Percentiles rank a stretch among this genome's conserved stretches.
These are phyloP conservation scores for Donacobius atricapilla DNA, from an alignment of 2,113 vertebrate species.

Conservation along the genomic window DNA sequence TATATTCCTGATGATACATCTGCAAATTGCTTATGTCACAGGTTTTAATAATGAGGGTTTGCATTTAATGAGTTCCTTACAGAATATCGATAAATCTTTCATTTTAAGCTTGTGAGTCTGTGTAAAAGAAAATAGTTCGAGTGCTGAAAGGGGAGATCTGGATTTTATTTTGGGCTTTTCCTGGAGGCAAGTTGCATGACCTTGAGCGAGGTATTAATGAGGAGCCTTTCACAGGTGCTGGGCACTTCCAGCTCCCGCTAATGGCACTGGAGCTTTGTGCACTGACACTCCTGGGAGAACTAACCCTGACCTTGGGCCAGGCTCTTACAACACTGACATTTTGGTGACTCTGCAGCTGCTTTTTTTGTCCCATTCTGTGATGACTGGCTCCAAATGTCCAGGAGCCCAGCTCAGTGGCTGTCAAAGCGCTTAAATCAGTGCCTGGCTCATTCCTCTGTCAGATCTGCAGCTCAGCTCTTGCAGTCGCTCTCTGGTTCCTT, in stretches of 20 bases:
- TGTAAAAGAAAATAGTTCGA: neutral
- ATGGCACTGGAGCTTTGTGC: neutral
- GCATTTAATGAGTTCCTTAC: neutral
- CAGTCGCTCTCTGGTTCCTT: neutral
- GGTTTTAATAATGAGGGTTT: neutral
- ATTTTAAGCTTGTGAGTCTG: neutral
- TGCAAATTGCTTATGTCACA: constrained; percentile 23
- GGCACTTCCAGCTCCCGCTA: neutral
- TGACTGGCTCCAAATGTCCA: neutral
- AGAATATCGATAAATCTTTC: neutral
- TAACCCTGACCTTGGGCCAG: neutral
- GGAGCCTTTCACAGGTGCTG: constrained; percentile 12
- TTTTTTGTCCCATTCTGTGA: neutral
- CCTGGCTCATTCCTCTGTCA: neutral
- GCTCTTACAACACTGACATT: constrained; percentile 9
- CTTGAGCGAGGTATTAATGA: constrained; percentile 25
- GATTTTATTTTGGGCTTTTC: neutral
- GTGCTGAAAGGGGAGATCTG: neutral
- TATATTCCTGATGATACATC: neutral
- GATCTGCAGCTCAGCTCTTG: neutral
- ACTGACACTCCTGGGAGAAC: neutral
- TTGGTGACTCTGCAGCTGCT: constrained; percentile 9
- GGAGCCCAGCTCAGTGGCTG: neutral
- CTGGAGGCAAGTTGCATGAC: neutral
- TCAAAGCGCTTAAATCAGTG: neutral